Base-by-base conservation (phyloP, 2,113 vertebrate species). In the Centropus unirufus region DNA sequence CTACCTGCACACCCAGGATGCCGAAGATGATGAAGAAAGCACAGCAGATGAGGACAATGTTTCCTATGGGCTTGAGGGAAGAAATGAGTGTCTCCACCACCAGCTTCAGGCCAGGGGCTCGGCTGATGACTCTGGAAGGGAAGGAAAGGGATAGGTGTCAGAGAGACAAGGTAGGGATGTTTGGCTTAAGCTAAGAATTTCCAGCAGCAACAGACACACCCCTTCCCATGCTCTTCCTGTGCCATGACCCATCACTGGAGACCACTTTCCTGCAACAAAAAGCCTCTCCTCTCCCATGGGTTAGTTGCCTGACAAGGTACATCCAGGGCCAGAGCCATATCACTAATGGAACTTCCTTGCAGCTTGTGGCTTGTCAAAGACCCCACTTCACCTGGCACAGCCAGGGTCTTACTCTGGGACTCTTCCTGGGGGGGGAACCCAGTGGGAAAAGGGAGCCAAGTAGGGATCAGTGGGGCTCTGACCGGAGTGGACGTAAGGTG, bases 21-120 rank as follows among this genome's bases (percentile, higher is more conserved):
- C 99, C 99, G 8, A 99, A 99, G 97, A 99, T 99, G 90, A 99
- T 99, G 97, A 99, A 99, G 98, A 99, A 99, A 92, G 99, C 99
- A 4, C 99, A 99, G 97, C 99, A 99, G 95, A 99, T 99, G 85
- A 99, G 99, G 22, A 99, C 99, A 1, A 99, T 99, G 95, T 99
- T 99, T 91, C 99, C 99, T 15, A 99, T 99, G 91, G 99, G 99
- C 89, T 99, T 99, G 29, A 99, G 98, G 34, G 99, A 99, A 6
- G 99, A 99, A 96, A 99, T 99, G 18, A 99, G 98, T 0, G 99
- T 99, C 97, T 99, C 99, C 6, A 99, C 99, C 57, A 99, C 99
- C 94, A 99, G 96, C 97, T 99, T 99, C 91, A 99, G 97, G 8
- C 99, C 99, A 2, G 99, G 99, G 27, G 99, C 99, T 91, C 99